Conservation (phyloP, 2,797 vertebrate genomes). For the Bovichtus diacanthus region DNA sequence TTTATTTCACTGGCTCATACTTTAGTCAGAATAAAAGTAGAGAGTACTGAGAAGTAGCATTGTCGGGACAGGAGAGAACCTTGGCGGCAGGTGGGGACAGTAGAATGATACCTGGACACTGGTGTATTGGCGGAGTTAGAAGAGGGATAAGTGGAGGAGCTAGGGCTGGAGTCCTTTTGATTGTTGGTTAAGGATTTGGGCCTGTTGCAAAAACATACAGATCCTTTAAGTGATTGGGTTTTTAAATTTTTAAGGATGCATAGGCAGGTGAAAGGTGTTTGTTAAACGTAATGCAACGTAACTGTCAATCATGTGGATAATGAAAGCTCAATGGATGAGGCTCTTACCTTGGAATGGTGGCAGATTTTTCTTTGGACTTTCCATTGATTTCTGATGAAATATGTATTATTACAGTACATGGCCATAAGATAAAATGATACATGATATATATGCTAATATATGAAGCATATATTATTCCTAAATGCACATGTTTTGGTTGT, state of each 20-base stretch:
- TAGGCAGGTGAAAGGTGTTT: neutral
- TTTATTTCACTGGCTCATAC: neutral
- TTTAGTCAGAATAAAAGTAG: neutral
- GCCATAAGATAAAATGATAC: neutral
- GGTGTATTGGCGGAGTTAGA: conserved; percentile 15
- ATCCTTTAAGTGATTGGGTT: conserved; percentile 4
- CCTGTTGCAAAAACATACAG: conserved; percentile 64
- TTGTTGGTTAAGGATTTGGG: conserved; percentile 58
- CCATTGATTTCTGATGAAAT: conserved; percentile 79
- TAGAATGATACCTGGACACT: conserved; percentile 65
- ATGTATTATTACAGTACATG: neutral
- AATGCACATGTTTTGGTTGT: neutral
- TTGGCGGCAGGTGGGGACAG: neutral
- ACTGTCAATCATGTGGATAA: neutral
- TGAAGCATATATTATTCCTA: neutral
- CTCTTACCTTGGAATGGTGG: conserved; percentile 86
- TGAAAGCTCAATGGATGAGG: neutral
- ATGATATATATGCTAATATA: neutral
- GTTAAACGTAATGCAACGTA: neutral
- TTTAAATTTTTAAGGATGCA: neutral
- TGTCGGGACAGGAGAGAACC: neutral
- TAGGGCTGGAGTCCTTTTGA: conserved; percentile 43
- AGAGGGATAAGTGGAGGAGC: neutral
- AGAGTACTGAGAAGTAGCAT: neutral
- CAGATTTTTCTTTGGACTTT: conserved; percentile 86